phyloP scores from a whole-genome alignment of 2,113 vertebrate species.

The Harpagus bidentatus region DNA sequence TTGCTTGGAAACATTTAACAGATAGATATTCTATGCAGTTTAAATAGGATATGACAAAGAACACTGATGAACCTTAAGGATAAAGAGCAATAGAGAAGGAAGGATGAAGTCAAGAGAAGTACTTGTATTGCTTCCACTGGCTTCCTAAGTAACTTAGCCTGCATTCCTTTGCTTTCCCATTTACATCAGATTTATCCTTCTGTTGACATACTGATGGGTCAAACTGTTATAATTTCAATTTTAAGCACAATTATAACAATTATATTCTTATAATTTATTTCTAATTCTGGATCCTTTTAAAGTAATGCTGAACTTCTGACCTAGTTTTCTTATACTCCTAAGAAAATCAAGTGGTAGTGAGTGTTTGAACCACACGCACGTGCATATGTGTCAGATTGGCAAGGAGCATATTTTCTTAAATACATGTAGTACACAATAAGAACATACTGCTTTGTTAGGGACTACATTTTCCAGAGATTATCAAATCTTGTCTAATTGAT shows the following conservation, averaged over 20 bases:
- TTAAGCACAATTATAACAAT: background rate
- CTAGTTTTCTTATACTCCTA: background rate
- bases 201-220: background rate
- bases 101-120: background rate
- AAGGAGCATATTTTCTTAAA: background rate
- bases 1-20: background rate
- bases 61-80: background rate
- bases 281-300: background rate
- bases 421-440: background rate
- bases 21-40: background rate
- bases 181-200: background rate
- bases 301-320: background rate
- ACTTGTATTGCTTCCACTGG: background rate
- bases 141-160: background rate
- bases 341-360: background rate
- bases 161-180: background rate
- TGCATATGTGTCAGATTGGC: background rate
- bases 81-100: background rate
- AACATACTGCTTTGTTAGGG: background rate
- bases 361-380: background rate
- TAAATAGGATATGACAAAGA: background rate
- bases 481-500: background rate
- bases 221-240: background rate
- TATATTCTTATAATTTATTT: background rate
- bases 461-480: background rate